Conservation (phyloP, 2,888 invertebrate genomes). For the Sarcophaga variegata region DNA sequence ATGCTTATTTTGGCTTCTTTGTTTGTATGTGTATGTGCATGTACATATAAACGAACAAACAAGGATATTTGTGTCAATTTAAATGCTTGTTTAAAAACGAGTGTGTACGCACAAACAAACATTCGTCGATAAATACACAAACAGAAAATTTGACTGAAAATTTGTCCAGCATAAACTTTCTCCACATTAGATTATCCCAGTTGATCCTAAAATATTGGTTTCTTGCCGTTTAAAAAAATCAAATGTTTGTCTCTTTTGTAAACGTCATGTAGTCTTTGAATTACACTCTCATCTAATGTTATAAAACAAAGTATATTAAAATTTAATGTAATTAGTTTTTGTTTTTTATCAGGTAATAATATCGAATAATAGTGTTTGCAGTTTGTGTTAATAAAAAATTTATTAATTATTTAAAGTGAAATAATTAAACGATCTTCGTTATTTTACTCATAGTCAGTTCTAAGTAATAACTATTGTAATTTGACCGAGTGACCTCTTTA, state of each 20-base stretch:
- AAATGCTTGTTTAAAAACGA: constrained; percentile 17
- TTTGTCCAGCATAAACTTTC: constrained; percentile 72
- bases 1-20: constrained; percentile 58
- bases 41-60: constrained; percentile 3
- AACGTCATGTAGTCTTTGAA: background rate
- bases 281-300: too few relatives aligned
- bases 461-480: too few relatives aligned
- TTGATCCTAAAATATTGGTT: constrained; percentile 81
- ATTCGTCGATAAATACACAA: constrained; percentile 35
- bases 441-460: too few relatives aligned
- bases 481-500: too few relatives aligned
- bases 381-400: too few relatives aligned
- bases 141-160: constrained; percentile 47
- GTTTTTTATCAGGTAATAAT: too few relatives aligned
- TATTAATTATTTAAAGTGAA: too few relatives aligned
- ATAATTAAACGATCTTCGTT: too few relatives aligned
- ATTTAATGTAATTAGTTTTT: too few relatives aligned
- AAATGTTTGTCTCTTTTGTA: constrained; percentile 6
- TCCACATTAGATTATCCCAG: constrained; percentile 80
- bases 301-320: too few relatives aligned
- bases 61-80: constrained; percentile 46
- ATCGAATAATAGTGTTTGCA: too few relatives aligned
- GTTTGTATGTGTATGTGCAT: constrained; percentile 7
- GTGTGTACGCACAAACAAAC: constrained; percentile 25
- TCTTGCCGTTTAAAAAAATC: constrained; percentile 75